Conservation (phyloP, 2,888 invertebrate species). For the Sminthurinus aureus region DNA sequence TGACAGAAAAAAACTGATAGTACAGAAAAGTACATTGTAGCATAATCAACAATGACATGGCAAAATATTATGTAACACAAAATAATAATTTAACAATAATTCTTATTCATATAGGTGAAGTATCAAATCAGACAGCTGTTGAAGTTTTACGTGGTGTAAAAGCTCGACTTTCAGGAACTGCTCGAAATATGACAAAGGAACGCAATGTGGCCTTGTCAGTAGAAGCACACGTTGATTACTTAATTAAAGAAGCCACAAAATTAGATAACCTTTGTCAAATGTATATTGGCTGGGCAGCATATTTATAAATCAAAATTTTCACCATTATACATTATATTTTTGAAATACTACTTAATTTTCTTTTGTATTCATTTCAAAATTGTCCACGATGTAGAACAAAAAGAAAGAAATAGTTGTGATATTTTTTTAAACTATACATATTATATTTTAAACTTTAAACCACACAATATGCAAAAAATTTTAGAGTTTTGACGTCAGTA, state of each 20-base stretch:
- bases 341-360: not conserved
- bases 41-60: not conserved
- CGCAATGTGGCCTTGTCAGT: slow-evolving; percentile 77
- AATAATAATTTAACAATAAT: not conserved
- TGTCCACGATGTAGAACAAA: too few species aligned
- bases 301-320: slow-evolving; percentile 67
- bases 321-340: not conserved
- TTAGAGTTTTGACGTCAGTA: too few species aligned
- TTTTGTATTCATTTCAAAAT: too few species aligned
- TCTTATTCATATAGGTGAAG: slow-evolving; percentile 61
- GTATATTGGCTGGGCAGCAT: slow-evolving; percentile 97
- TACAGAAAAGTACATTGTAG: too few species aligned
- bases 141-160: slow-evolving; percentile 85
- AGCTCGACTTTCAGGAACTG: slow-evolving; percentile 78
- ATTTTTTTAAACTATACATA: too few species aligned
- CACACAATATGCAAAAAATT: too few species aligned
- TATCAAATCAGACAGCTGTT: slow-evolving; percentile 76
- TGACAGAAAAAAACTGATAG: too few species aligned
- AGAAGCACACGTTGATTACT: slow-evolving; percentile 91
- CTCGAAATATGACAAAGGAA: slow-evolving; percentile 54
- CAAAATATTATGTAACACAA: not conserved
- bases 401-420: too few species aligned
- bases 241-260: slow-evolving; percentile 91
- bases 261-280: slow-evolving; percentile 90
- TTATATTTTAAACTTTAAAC: too few species aligned